Conservation (phyloP, 2,797 vertebrate genomes). For the Alauda arvensis region DNA sequence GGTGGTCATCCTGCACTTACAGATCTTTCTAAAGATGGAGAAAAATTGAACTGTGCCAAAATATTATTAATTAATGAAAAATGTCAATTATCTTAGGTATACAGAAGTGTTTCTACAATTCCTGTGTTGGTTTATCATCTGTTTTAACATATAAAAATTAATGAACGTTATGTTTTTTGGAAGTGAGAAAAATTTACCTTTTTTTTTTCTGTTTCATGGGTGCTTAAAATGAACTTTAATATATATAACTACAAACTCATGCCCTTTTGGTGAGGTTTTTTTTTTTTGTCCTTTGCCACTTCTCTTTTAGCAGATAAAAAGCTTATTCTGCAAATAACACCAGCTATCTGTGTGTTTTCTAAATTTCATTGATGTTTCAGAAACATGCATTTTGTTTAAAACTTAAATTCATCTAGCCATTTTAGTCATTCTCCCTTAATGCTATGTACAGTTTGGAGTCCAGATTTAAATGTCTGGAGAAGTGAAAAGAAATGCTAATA, state of each 20-base stretch:
- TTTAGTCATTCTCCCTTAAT: background rate
- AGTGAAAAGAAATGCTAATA: background rate
- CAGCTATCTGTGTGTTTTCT: background rate
- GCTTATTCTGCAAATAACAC: background rate
- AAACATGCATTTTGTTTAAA: background rate
- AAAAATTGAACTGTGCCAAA: background rate
- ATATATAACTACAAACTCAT: background rate
- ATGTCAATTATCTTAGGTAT: background rate
- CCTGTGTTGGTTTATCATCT: background rate
- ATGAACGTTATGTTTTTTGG: background rate
- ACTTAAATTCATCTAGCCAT: background rate
- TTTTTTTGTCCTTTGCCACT: background rate
- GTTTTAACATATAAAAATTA: background rate
- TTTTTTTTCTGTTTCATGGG: background rate
- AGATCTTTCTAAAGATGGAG: background rate
- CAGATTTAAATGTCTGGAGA: background rate
- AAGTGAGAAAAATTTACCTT: background rate
- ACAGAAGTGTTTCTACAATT: background rate
- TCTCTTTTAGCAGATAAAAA: background rate
- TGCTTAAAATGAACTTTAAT: background rate
- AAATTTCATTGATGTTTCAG: background rate
- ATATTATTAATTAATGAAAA: background rate
- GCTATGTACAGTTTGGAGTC: background rate
- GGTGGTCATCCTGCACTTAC: background rate
- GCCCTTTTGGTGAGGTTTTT: background rate